phyloP scores from a whole-genome alignment of 2,797 vertebrate species.

The Australoheros facetus region DNA sequence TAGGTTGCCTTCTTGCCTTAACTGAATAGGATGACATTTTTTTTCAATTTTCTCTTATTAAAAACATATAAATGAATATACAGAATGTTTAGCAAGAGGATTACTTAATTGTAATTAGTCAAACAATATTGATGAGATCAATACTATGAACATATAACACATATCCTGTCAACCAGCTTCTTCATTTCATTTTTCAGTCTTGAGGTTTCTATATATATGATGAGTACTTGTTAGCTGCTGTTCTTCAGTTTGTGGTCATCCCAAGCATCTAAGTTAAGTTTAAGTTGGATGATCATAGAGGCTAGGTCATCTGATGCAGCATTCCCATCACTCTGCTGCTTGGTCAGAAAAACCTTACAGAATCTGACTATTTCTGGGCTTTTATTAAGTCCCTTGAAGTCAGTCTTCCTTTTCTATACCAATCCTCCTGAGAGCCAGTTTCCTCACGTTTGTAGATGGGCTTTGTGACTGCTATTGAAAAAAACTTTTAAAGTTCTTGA shows the following conservation, averaged over 20 bases:
- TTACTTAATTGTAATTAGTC: too few relatives aligned
- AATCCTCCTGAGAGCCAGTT: background rate
- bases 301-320: background rate
- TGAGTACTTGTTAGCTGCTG: background rate
- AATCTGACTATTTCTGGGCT: background rate
- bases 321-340: background rate
- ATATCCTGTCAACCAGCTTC: background rate
- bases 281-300: background rate
- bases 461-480: too few relatives aligned
- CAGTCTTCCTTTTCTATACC: background rate
- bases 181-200: too few relatives aligned
- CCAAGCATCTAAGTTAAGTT: too few relatives aligned
- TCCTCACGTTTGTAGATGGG: background rate
- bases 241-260: background rate
- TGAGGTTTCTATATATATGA: too few relatives aligned
- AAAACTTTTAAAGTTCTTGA: background rate
- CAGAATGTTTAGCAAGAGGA: background rate
- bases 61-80: background rate
- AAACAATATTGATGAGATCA: background rate
- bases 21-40: background rate
- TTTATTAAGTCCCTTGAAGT: too few relatives aligned
- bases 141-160: background rate
- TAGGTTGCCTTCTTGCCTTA: background rate
- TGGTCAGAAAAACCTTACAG: background rate
- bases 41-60: background rate